Conservation (phyloP, 2,797 vertebrate genomes). For the Valencia hispanica region DNA sequence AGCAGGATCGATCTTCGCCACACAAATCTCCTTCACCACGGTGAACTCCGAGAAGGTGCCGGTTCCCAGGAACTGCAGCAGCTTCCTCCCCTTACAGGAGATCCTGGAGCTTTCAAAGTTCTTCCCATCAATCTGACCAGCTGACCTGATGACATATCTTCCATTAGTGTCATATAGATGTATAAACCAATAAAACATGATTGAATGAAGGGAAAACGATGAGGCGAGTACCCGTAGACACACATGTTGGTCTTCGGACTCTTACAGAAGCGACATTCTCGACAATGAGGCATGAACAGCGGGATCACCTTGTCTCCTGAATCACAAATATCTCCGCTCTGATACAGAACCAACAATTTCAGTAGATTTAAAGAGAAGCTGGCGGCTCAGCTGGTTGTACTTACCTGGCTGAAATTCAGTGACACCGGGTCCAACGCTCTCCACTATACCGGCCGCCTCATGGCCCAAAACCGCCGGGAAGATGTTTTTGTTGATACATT, state of each 20-base stretch:
- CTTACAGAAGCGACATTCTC: slow-evolving; percentile 92
- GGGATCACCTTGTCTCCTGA: slow-evolving; percentile 94
- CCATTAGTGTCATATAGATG: too few species aligned
- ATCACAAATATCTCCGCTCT: background rate
- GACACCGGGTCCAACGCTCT: slow-evolving; percentile 80
- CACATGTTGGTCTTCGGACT: slow-evolving; percentile 92
- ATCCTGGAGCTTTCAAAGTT: slow-evolving; percentile 71
- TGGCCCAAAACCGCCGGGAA: slow-evolving; percentile 80
- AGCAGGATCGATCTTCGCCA: slow-evolving; percentile 87
- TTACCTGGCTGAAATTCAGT: slow-evolving; percentile 78
- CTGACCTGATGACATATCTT: background rate
- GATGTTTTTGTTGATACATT: slow-evolving; percentile 28
- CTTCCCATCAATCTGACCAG: too few species aligned
- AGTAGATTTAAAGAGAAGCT: background rate
- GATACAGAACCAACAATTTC: background rate
- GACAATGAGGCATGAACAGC: slow-evolving; percentile 84
- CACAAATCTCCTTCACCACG: slow-evolving; percentile 86
- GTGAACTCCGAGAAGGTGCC: slow-evolving; percentile 96
- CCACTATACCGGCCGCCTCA: slow-evolving; percentile 79
- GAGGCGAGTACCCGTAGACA: slow-evolving; percentile 86
- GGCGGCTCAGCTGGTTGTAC: background rate
- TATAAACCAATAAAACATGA: background rate
- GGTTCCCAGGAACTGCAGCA: slow-evolving; percentile 90
- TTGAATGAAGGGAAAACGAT: background rate
- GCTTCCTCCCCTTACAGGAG: slow-evolving; percentile 87